Evolutionary conservation across 2,888 invertebrate species (phyloP).

Genomic region (Acrobeloides nanus): DNA sequence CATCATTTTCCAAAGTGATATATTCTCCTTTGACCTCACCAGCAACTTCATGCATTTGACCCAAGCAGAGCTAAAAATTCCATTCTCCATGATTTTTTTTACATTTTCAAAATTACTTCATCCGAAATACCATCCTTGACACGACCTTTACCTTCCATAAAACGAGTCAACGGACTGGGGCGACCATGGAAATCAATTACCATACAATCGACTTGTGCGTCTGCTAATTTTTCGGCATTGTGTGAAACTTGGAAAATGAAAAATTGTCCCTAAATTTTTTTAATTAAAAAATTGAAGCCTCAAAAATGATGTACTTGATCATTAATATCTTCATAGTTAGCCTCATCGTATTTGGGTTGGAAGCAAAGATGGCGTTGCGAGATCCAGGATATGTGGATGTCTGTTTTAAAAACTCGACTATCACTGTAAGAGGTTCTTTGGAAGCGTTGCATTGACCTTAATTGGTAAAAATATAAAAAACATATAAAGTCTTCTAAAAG

Average conservation of each 20-base stretch:
- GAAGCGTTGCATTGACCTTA: conserved; percentile 34
- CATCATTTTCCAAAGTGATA: conserved; percentile 49
- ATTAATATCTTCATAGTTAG: conserved; percentile 11
- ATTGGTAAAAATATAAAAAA: not conserved
- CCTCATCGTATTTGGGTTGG: conserved; percentile 34
- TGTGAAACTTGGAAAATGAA: not conserved
- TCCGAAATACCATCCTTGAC: no score
- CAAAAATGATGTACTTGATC: not conserved
- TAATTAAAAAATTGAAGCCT: not conserved
- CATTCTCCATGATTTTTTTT: no score
- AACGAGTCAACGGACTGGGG: conserved; percentile 43
- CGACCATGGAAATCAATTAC: conserved; percentile 15
- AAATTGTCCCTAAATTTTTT: not conserved
- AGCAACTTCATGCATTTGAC: conserved; percentile 42
- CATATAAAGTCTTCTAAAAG: not conserved
- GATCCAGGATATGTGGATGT: conserved; percentile 39
- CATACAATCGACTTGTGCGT: conserved; percentile 3
- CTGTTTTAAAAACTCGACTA: conserved; percentile 32
- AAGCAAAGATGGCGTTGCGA: conserved; percentile 41
- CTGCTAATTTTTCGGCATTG: not conserved
- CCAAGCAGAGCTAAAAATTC: conserved; percentile 43
- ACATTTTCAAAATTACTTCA: no score
- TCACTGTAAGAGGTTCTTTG: conserved; percentile 38
- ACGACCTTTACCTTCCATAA: conserved; percentile 50
- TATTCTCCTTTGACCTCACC: conserved; percentile 44